These are phyloP conservation scores for Clepsis dumicolana DNA, from an alignment of 2,888 invertebrate genomes.

Conservation along the genomic window DNA sequence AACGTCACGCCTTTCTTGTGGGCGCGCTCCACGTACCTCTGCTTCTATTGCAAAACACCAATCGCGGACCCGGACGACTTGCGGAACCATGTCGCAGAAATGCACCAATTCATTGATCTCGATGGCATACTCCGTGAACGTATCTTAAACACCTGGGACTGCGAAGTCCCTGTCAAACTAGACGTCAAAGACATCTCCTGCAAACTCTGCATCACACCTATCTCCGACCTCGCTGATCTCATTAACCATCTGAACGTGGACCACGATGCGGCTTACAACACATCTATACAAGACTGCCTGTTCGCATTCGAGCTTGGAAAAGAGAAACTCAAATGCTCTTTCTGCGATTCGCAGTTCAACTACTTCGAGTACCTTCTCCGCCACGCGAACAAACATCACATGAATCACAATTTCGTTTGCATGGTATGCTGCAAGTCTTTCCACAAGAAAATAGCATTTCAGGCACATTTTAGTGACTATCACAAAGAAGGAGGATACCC, in stretches of 20 bases:
- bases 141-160: slow-evolving; percentile 34
- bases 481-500: slow-evolving; percentile 37
- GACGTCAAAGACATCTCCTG: slow-evolving; percentile 41
- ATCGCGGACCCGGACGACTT: slow-evolving; percentile 30
- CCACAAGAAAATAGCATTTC: slow-evolving; percentile 51
- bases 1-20: slow-evolving; percentile 44
- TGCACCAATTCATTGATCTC: slow-evolving; percentile 36
- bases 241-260: slow-evolving; percentile 21
- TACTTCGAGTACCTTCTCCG: slow-evolving; percentile 40
- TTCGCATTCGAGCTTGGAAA: slow-evolving; percentile 43
- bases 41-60: slow-evolving; percentile 42
- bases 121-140: slow-evolving; percentile 28
- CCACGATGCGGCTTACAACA: slow-evolving; percentile 32
- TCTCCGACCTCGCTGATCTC: slow-evolving; percentile 10
- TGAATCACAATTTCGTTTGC: slow-evolving; percentile 32
- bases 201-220: slow-evolving; percentile 34
- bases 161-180: slow-evolving; percentile 41
- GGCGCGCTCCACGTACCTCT: slow-evolving; percentile 39
- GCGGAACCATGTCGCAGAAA: slow-evolving; percentile 27
- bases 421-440: slow-evolving; percentile 45
- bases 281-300: slow-evolving; percentile 27
- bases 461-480: slow-evolving; percentile 29
- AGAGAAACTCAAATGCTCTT: slow-evolving; percentile 31
- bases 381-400: slow-evolving; percentile 41
- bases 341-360: slow-evolving; percentile 39